Evolutionary conservation across 1,140 invertebrate genomes (phyloP), one percentile per base, ranked within the genome.

Genomic region (Mya arenaria): DNA sequence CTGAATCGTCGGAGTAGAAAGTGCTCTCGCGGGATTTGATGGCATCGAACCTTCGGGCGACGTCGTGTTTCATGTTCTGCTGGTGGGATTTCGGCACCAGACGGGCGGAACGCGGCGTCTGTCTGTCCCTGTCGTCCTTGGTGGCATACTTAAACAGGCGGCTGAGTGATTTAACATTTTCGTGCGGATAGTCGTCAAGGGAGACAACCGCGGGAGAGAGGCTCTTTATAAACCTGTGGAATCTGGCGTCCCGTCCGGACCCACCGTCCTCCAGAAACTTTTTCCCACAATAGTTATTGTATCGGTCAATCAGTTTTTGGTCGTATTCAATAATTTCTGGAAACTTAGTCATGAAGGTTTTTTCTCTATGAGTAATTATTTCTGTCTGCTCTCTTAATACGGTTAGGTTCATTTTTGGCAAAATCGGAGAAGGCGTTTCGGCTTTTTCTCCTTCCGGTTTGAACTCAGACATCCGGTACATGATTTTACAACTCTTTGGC

Each of bases 311-410:
- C 32, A 82, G 39, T 25, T 72, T 34, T n/a, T 55, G 69, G 30
- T 82, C 79, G 5, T 72, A 72, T 13, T 82, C 52, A 30, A 82
- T 82, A 19, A 82, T 65, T 74, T 82, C 79, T 1, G 79, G 79
- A 56, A 82, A 73, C 58, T 60, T 63, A 5, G 79, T 82, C 79
- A 82, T 82, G 30, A 82, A 82, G 5, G 79, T 82, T 28, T 82
- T 82, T 32, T 82, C 79, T 34, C 69, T 5, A 30, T 82, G 79
- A 37, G 79, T 73, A 17, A 82, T 82, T 55, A 82, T 82, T 72
- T 82, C 79, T 10, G 79, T 82, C 48, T 73, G 79, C 37, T 82
- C 79, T 36, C 79, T 68, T n/a, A 58, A n/a, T 13, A 82, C 56
- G n/a, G 69, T 82, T 36, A 74, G 52, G 15, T 82, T 73, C 69